phyloP scores from a whole-genome alignment of 2,888 invertebrate species.

The Noctua janthe region DNA sequence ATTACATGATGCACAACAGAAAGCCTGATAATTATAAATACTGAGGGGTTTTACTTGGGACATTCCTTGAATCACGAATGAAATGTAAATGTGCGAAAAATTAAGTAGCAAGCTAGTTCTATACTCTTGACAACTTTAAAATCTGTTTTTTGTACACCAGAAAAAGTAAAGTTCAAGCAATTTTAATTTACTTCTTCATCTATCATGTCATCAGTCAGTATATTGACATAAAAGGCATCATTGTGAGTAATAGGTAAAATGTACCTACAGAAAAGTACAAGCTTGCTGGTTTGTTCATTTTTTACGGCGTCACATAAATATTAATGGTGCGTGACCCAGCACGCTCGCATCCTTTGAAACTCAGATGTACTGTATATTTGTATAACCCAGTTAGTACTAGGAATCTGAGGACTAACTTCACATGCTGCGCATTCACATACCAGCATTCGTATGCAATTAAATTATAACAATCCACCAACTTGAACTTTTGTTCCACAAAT shows the following conservation, averaged over 20 bases:
- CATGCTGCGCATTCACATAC: not conserved
- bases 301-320: slow-evolving; percentile 37
- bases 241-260: not conserved
- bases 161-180: too few relatives aligned
- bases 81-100: not conserved
- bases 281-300: slow-evolving; percentile 8
- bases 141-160: too few relatives aligned
- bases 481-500: not conserved
- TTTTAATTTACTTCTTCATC: not conserved
- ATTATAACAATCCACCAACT: not conserved
- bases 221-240: not conserved
- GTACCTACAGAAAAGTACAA: not conserved
- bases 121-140: not conserved
- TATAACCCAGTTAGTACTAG: slow-evolving; percentile 11
- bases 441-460: not conserved
- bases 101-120: not conserved
- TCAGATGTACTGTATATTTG: slow-evolving; percentile 1
- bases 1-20: not conserved
- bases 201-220: not conserved
- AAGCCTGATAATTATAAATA: slow-evolving; percentile 2
- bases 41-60: not conserved
- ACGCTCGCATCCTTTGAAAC: slow-evolving; percentile 38
- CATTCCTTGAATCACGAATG: not conserved
- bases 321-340: slow-evolving; percentile 41
- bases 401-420: slow-evolving; percentile 4